Conservation (phyloP, 2,888 invertebrate genomes). For the Leptarthrus brevirostris region DNA sequence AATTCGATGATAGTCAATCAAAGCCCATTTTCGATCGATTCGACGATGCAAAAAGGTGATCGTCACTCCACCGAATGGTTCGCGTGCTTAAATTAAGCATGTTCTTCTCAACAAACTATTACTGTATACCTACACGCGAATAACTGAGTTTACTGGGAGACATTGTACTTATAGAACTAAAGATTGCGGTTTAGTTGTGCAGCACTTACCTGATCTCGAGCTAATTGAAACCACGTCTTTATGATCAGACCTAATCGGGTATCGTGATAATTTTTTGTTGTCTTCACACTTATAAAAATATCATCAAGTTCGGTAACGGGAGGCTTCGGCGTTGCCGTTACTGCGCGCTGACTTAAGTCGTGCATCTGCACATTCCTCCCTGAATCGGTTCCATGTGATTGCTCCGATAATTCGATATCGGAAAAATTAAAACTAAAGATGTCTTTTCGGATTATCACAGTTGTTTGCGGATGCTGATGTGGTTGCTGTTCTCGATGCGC, state of each 20-base stretch:
- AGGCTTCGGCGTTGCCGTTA: conserved; percentile 69
- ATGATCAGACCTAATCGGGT: conserved; percentile 87
- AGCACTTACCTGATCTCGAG: conserved; percentile 84
- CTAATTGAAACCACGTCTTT: conserved; percentile 95
- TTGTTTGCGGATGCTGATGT: conserved; percentile 59
- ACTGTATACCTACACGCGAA: background rate
- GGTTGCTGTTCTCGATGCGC: conserved; percentile 52
- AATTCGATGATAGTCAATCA: conserved; percentile 44
- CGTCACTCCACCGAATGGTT: background rate
- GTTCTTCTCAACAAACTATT: background rate
- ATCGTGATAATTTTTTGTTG: conserved; percentile 87
- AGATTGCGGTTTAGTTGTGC: conserved; percentile 3
- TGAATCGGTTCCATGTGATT: conserved; percentile 58
- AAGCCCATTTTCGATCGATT: conserved; percentile 9
- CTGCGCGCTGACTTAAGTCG: conserved; percentile 65
- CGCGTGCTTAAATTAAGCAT: conserved; percentile 27
- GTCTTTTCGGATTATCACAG: conserved; percentile 66
- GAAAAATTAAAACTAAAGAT: conserved; percentile 66
- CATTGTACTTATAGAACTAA: background rate
- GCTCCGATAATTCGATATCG: conserved; percentile 64
- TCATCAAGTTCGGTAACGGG: conserved; percentile 82
- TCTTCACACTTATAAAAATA: conserved; percentile 95
- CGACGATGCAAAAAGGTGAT: background rate
- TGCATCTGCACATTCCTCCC: conserved; percentile 52
- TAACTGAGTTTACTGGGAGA: background rate